Conservation (phyloP, 2,888 invertebrate species). For the Euclidia mi region DNA sequence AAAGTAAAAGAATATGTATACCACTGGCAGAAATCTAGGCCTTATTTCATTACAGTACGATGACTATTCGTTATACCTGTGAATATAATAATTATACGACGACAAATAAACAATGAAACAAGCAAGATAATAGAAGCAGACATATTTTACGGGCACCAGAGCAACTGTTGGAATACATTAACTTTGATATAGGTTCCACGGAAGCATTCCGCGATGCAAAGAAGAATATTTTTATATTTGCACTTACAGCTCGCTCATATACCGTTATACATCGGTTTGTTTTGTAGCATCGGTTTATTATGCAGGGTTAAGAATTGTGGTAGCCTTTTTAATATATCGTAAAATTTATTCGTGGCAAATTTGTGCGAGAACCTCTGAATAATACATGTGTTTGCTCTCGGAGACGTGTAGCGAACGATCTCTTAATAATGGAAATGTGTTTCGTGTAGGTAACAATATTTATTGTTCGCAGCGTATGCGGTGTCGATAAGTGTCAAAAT, state of each 20-base stretch:
- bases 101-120: slow-evolving; percentile 33
- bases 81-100: slow-evolving; percentile 35
- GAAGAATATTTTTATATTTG: slow-evolving; percentile 53
- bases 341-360: slow-evolving; percentile 27
- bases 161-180: slow-evolving; percentile 46
- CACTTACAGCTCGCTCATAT: slow-evolving; percentile 29
- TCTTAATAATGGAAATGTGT: too few species aligned
- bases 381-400: not conserved
- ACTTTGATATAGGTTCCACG: slow-evolving; percentile 47
- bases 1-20: not conserved
- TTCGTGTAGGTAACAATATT: too few species aligned
- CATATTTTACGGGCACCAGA: slow-evolving; percentile 42
- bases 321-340: slow-evolving; percentile 27
- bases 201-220: slow-evolving; percentile 47
- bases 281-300: slow-evolving; percentile 45
- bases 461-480: too few species aligned
- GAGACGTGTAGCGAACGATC: too few species aligned
- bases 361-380: slow-evolving; percentile 2
- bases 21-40: not conserved
- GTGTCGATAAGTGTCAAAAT: too few species aligned
- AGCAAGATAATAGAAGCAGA: slow-evolving; percentile 42
- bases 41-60: not conserved
- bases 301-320: slow-evolving; percentile 35
- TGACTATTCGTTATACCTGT: slow-evolving; percentile 9
- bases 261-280: slow-evolving; percentile 21